phyloP scores from a whole-genome alignment of 2,113 vertebrate genomes.

The Neofelis nebulosa region DNA sequence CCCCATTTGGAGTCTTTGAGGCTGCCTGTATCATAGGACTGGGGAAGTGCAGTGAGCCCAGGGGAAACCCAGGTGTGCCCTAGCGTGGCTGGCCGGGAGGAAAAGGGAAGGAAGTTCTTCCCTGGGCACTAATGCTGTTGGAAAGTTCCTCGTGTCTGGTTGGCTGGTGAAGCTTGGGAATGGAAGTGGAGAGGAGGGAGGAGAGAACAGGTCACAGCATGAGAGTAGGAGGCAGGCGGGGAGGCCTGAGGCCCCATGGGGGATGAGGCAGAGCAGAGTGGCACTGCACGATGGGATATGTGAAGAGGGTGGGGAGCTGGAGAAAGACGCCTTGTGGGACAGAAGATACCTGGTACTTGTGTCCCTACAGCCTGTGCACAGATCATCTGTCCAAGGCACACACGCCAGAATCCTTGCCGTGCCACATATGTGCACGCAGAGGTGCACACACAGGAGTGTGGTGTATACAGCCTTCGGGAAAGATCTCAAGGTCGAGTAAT shows the following conservation, averaged over 20 bases:
- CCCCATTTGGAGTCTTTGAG: neutral
- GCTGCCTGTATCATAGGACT: neutral
- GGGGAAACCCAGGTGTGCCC: neutral
- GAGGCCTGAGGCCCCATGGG: neutral
- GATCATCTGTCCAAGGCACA: neutral
- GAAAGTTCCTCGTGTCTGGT: conserved; percentile 17
- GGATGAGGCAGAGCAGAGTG: neutral
- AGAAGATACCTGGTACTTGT: neutral
- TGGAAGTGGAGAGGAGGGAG: conserved; percentile 3
- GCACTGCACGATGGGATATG: neutral
- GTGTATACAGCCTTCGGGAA: neutral
- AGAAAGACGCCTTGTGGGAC: neutral
- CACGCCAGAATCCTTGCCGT: accelerated
- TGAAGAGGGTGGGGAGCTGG: conserved; percentile 56
- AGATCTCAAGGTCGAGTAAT: conserved; percentile 44
- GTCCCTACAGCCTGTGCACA: neutral
- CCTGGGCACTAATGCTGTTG: neutral
- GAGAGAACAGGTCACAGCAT: conserved; percentile 51
- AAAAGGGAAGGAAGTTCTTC: neutral
- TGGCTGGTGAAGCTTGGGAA: neutral
- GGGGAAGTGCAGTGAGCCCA: neutral
- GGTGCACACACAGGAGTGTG: neutral
- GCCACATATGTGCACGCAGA: neutral
- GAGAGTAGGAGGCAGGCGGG: neutral
- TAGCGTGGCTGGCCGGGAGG: neutral